phyloP scores from a whole-genome alignment of 2,888 invertebrate genomes.

The Rhingia rostrata region DNA sequence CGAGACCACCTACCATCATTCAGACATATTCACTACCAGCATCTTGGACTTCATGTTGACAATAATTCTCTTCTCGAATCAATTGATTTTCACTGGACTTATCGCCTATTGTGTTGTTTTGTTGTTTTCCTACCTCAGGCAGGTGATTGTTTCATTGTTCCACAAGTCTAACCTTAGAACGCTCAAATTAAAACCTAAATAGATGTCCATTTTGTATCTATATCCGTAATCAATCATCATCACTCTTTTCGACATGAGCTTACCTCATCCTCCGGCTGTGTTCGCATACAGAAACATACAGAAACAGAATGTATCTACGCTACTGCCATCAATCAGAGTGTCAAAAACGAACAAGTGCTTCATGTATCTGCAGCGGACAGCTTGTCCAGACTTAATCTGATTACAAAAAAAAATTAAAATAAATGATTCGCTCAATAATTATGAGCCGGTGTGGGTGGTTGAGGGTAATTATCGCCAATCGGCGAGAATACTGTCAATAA shows the following conservation, averaged over 20 bases:
- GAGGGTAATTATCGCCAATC: constrained; percentile 24
- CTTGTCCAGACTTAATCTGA: constrained; percentile 39
- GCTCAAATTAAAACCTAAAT: neutral
- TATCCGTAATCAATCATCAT: constrained; percentile 3
- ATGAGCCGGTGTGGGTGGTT: constrained; percentile 26
- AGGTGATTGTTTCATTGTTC: neutral
- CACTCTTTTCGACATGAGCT: constrained; percentile 1
- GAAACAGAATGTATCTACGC: neutral
- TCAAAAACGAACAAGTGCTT: neutral
- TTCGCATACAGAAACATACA: neutral
- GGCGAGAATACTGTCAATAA: constrained; percentile 41
- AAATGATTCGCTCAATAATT: constrained; percentile 25
- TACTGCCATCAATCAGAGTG: constrained; percentile 14
- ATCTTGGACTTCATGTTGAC: neutral
- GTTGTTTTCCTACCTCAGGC: neutral
- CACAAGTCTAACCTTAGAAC: neutral
- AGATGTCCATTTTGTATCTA: neutral
- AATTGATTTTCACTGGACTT: neutral
- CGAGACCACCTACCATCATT: too few species aligned
- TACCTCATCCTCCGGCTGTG: constrained; percentile 5
- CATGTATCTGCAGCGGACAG: constrained; percentile 6
- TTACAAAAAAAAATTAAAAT: constrained; percentile 9
- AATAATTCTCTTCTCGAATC: neutral
- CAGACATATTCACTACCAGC: neutral
- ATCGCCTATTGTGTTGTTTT: neutral